phyloP scores from a whole-genome alignment of 2,113 vertebrate genomes.

The Chelonoidis abingdonii region DNA sequence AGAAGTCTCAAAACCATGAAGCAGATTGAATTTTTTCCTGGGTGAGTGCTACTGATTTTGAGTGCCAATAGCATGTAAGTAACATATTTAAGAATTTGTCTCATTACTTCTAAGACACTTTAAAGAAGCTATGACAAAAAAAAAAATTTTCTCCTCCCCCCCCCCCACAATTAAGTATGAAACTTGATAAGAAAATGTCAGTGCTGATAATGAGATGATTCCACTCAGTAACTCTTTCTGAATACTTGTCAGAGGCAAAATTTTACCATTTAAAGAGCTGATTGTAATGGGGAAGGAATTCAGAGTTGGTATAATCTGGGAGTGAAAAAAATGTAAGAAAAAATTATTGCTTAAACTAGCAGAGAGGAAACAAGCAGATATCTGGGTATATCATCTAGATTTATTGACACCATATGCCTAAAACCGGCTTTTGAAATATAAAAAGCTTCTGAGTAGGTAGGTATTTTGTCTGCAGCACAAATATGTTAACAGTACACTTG shows the following conservation, averaged over 20 bases:
- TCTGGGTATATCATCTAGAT: neutral
- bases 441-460: neutral
- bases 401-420: neutral
- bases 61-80: neutral
- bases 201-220: neutral
- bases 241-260: neutral
- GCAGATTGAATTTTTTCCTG: neutral
- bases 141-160: neutral
- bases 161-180: neutral
- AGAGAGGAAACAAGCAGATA: neutral
- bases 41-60: neutral
- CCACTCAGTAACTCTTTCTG: neutral
- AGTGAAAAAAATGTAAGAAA: neutral
- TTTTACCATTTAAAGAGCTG: neutral
- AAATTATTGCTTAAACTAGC: neutral
- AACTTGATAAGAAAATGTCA: neutral
- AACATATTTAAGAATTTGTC: neutral
- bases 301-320: neutral
- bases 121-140: neutral
- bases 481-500: neutral
- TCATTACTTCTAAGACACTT: neutral
- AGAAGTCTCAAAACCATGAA: neutral
- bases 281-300: neutral
- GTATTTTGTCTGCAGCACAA: rapidly evolving
- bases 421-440: neutral